A percentile compares a stretch with the other conserved stretches of the same genome.
Conservation (phyloP, 2,888 invertebrate species). For the Odontocolon sp. region DNA sequence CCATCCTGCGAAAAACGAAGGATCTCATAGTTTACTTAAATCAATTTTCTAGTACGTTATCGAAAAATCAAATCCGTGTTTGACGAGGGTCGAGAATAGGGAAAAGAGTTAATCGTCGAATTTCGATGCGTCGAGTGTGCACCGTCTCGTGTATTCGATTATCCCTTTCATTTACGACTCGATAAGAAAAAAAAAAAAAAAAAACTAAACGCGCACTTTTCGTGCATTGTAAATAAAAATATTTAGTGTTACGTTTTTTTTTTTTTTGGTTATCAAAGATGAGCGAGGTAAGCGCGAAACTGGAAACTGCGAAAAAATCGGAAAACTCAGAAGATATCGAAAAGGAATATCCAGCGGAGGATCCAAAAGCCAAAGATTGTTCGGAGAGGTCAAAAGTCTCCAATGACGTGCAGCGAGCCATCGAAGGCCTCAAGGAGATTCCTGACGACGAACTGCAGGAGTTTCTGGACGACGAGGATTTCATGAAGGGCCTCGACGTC, state of each 20-base stretch:
- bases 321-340: background rate
- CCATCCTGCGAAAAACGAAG: background rate
- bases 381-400: slow-evolving; percentile 56
- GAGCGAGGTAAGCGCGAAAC: slow-evolving; percentile 55
- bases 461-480: slow-evolving; percentile 76
- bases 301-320: background rate
- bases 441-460: slow-evolving; percentile 76
- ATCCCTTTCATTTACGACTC: background rate
- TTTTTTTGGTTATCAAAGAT: slow-evolving; percentile 28
- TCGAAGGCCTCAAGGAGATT: slow-evolving; percentile 73
- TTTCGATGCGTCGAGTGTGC: background rate
- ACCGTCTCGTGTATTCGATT: slow-evolving; percentile 10
- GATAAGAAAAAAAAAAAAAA: background rate
- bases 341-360: background rate
- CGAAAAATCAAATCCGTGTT: background rate
- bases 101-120: background rate
- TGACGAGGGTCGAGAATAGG: background rate
- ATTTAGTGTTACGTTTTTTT: slow-evolving; percentile 4
- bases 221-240: background rate
- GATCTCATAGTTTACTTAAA: background rate
- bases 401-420: slow-evolving; percentile 72
- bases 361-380: background rate
- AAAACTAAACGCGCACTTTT: background rate
- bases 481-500: slow-evolving; percentile 75
- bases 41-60: background rate